A percentile compares a stretch with the other conserved stretches of the same genome.
Evolutionary conservation across 2,113 vertebrate genomes (phyloP).

Genomic region (Marmota monax): DNA sequence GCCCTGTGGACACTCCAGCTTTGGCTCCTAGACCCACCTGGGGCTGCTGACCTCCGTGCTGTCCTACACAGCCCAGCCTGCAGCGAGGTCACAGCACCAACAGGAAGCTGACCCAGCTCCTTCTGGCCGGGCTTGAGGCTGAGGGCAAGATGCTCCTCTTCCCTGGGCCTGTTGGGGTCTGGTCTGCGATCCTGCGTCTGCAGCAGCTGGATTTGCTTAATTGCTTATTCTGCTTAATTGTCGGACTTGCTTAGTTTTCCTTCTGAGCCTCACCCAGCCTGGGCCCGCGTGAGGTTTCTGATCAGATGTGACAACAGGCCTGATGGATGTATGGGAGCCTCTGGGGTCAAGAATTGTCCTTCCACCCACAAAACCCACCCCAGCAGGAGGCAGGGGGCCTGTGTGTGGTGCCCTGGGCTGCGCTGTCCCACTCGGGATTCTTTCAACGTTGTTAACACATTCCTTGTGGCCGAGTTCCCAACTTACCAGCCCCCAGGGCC

Average conservation of each 20-base stretch:
- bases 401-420: background rate
- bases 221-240: background rate
- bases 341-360: background rate
- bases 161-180: background rate
- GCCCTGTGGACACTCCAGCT: too few relatives aligned
- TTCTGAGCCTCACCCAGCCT: background rate
- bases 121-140: fast-evolving
- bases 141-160: fast-evolving
- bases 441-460: background rate
- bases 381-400: background rate
- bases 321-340: background rate
- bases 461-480: constrained; percentile 60
- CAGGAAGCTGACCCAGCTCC: background rate
- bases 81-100: too few relatives aligned
- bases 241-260: background rate
- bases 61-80: background rate
- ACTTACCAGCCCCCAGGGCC: constrained; percentile 13
- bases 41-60: background rate
- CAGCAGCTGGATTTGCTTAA: background rate
- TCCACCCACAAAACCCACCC: background rate
- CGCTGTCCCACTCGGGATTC: background rate
- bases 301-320: constrained; percentile 56
- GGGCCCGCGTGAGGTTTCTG: constrained; percentile 15
- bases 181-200: too few relatives aligned
- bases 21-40: too few relatives aligned